These are phyloP conservation scores for Drosophila funebris DNA, from an alignment of 1,140 invertebrate genomes.

Conservation along the genomic window DNA sequence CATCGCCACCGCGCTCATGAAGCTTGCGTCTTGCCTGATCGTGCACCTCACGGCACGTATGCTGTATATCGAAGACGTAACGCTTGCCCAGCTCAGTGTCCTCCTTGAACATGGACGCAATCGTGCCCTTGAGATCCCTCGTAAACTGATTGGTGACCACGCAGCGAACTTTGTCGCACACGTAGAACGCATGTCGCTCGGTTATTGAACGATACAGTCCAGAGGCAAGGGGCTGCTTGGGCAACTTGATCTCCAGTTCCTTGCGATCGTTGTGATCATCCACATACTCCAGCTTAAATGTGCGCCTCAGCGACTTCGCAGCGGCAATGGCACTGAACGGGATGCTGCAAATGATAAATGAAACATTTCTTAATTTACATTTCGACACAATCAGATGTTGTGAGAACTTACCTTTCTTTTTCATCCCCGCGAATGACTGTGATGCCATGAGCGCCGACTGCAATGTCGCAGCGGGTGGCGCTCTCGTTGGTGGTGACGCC, in stretches of 20 bases:
- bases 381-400: background rate
- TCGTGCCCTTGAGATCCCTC: constrained; percentile 95
- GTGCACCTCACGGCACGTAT: constrained; percentile 94
- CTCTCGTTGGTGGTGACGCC: constrained; percentile 86
- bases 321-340: constrained; percentile 92
- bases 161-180: constrained; percentile 94
- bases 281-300: constrained; percentile 90
- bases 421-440: constrained; percentile 87
- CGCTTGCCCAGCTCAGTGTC: constrained; percentile 93
- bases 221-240: constrained; percentile 90
- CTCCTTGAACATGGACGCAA: constrained; percentile 95
- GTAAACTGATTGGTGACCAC: constrained; percentile 95
- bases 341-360: constrained; percentile 86
- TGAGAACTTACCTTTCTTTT: constrained; percentile 81
- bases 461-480: constrained; percentile 73
- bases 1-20: constrained; percentile 85
- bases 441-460: constrained; percentile 92
- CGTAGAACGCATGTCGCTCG: constrained; percentile 95
- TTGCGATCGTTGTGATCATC: constrained; percentile 88
- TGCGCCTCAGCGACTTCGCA: constrained; percentile 89
- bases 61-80: constrained; percentile 94
- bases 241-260: constrained; percentile 91
- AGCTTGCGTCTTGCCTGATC: constrained; percentile 92
- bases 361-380: background rate
- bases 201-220: constrained; percentile 94